These are phyloP conservation scores for Pteropus alecto DNA, from an alignment of 2,113 vertebrate species.

Conservation along the genomic window DNA sequence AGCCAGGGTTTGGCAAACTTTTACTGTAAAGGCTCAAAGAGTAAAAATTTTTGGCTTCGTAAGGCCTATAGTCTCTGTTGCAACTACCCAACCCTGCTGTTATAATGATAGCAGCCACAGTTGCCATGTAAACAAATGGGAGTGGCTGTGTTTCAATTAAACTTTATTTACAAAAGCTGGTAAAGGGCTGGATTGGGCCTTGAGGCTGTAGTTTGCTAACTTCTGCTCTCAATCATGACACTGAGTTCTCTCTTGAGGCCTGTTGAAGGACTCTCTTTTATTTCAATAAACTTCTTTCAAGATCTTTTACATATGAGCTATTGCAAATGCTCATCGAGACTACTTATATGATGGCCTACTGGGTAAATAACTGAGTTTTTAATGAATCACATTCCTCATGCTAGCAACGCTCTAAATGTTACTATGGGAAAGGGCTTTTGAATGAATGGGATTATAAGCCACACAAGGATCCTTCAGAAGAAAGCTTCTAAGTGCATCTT, in stretches of 20 bases:
- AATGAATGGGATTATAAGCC: background rate
- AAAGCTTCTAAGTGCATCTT: background rate
- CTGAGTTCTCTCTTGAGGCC: background rate
- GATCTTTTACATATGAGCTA: background rate
- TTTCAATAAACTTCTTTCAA: background rate
- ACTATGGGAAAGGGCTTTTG: background rate
- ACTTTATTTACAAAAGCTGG: constrained; percentile 9
- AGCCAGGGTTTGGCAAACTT: background rate
- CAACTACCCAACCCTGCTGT: background rate
- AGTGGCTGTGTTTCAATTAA: constrained; percentile 14
- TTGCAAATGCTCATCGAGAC: background rate
- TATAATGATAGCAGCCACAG: background rate
- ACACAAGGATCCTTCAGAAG: background rate
- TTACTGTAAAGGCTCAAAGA: background rate
- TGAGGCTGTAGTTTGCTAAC: background rate
- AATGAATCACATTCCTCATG: background rate
- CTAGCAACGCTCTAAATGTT: background rate
- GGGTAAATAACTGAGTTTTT: background rate
- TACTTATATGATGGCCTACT: background rate
- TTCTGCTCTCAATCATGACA: background rate
- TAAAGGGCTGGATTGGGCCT: background rate
- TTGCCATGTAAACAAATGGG: background rate
- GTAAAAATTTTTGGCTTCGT: background rate
- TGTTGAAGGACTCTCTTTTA: background rate
- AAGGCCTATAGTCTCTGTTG: background rate